Evolutionary conservation across 2,888 invertebrate species (phyloP), one percentile per base, ranked within the genome.

Genomic region (Kuschelorhynchus macadamiae): DNA sequence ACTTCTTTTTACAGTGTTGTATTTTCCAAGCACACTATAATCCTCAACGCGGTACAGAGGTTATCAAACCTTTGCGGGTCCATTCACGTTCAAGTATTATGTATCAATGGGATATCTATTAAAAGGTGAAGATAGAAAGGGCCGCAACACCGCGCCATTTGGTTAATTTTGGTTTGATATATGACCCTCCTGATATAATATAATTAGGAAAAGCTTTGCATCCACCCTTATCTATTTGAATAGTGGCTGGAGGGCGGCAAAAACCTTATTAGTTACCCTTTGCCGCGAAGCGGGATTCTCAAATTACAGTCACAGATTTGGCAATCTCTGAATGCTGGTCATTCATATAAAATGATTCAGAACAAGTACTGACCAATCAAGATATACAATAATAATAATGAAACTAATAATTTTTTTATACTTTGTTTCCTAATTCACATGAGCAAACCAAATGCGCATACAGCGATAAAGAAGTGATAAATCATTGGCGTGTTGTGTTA

Each of bases 161-260:
- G 75, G 77, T 78, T 76, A 80, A 79, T 79, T 81, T 80, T 76
- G 77, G 78, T 78, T 79, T 83, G 82, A 82, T 83, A 82, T 83
- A 82, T 81, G 82, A 82, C 81, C 81, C 80, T 76, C 79, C 81
- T 82, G 82, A 82, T 82, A 81, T 82, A 83, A 82, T 82, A 82
- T 82, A 82, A 83, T 82, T 83, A 83, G 82, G 80, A 81, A 79
- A 79, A 82, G 82, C 81, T 82, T 80, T 81, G 81, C 80, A 80
- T 81, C 80, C 79, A 80, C 82, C 82, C 82, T 82, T 82, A 82
- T 83, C 82, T 83, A 82, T 82, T 81, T 82, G 82, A 82, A 81
- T 83, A 82, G 82, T 82, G 79, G 81, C 73, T 79, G 79, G 81
- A 81, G 81, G 82, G 78, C 80, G 78, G 82, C 82, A 82, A 82